Conservation (phyloP, 2,888 invertebrate genomes). For the Amorpha juglandis region DNA sequence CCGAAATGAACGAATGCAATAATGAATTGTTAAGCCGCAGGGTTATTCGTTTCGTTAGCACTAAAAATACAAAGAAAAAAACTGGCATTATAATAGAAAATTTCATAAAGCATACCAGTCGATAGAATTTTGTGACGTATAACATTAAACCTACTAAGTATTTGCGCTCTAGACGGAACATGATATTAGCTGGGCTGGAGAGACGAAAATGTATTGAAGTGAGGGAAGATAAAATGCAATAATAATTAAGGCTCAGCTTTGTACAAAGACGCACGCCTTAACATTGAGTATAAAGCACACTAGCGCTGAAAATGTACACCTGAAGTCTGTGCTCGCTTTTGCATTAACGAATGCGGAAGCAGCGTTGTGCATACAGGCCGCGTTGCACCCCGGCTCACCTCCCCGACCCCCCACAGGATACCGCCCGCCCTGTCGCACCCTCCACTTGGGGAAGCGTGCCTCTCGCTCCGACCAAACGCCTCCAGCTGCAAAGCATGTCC, state of each 20-base stretch:
- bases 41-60: constrained; percentile 67
- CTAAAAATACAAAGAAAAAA: constrained; percentile 31
- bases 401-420: constrained; percentile 49
- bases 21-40: constrained; percentile 79
- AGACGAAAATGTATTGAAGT: constrained; percentile 53
- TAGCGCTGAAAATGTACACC: constrained; percentile 83
- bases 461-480: constrained; percentile 77
- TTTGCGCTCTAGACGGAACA: constrained; percentile 4
- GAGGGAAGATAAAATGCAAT: constrained; percentile 74
- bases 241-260: constrained; percentile 77
- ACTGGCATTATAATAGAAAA: not conserved
- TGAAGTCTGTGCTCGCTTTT: constrained; percentile 83
- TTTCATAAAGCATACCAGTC: not conserved
- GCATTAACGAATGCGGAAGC: constrained; percentile 85
- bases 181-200: constrained; percentile 30
- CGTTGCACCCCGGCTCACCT: constrained; percentile 56
- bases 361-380: constrained; percentile 82
- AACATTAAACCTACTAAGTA: not conserved
- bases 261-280: constrained; percentile 80
- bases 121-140: not conserved
- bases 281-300: constrained; percentile 79
- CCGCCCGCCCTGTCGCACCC: constrained; percentile 43
- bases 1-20: constrained; percentile 80
- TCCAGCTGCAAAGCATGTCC: constrained; percentile 75
- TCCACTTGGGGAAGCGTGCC: constrained; percentile 51